These are phyloP conservation scores for Oostethus manadensis DNA, from an alignment of 2,113 vertebrate species.

Conservation along the genomic window DNA sequence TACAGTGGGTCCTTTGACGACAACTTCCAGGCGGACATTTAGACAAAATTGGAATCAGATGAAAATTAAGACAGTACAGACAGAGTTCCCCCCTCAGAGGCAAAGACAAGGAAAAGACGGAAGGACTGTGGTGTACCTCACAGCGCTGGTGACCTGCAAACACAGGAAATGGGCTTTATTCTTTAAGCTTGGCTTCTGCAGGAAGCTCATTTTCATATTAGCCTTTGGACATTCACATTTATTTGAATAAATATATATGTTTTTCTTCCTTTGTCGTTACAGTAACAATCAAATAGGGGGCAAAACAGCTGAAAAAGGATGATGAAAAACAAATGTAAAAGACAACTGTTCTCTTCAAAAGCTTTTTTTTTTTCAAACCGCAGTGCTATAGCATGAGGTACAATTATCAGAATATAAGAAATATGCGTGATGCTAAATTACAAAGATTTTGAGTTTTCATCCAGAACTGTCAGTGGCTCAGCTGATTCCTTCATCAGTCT, in stretches of 20 bases:
- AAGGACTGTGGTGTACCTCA: slow-evolving; percentile 17
- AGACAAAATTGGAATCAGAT: slow-evolving; percentile 49
- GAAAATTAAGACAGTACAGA: slow-evolving; percentile 27
- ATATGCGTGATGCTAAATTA: too few species aligned
- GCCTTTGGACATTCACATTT: slow-evolving; percentile 23
- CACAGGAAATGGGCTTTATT: slow-evolving; percentile 35
- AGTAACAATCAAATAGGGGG: too few species aligned
- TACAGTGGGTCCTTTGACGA: slow-evolving; percentile 13
- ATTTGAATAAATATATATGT: slow-evolving; percentile 5
- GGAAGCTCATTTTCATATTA: slow-evolving; percentile 33
- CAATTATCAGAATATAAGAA: too few species aligned
- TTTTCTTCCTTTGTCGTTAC: neutral
- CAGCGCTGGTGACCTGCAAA: slow-evolving; percentile 22
- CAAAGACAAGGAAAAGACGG: slow-evolving; percentile 30
- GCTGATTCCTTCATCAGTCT: too few species aligned
- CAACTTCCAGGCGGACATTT: slow-evolving; percentile 22
- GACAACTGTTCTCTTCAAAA: too few species aligned
- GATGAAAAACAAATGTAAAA: too few species aligned
- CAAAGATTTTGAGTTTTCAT: too few species aligned
- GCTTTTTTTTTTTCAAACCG: too few species aligned
- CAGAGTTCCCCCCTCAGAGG: slow-evolving; percentile 22
- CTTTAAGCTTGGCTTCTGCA: slow-evolving; percentile 18
- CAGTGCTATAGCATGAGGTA: too few species aligned
- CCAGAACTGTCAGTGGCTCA: too few species aligned
- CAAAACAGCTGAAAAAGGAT: too few species aligned